Evolutionary conservation across 1,140 invertebrate genomes (phyloP), one percentile per base, ranked within the genome.

Genomic region (Ceratosolen solmsi): DNA sequence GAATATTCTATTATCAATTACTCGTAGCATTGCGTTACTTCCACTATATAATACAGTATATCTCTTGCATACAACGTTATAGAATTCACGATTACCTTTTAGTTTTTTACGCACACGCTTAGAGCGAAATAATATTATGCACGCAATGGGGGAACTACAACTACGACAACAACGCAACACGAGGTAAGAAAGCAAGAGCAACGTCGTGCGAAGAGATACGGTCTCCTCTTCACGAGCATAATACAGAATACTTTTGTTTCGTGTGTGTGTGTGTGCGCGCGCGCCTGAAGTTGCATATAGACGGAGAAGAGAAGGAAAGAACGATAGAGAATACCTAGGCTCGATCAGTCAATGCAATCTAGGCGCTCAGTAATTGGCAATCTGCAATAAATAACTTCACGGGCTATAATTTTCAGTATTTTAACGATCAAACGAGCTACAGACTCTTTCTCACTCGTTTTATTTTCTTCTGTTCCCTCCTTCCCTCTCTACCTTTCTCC

Each of bases 291-390:
- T 20, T n/a, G 36, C 22, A 38, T 36, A 70, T 11, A 41, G 33
- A 3, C n/a, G 13, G 30, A 22, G 15, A 27, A 80, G n/a, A 79
- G n/a, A 41, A 33, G 68, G 38, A 73, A 27, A 81, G 75, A 60
- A 27, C n/a, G 36, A 65, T 36, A 56, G 60, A 79, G 68, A 76
- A 80, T 80, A 75, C 25, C 74, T 77, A 82, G 74, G 84, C 86
- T 88, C 86, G 85, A 86, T 87, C 85, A 87, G 83, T 84, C 84
- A 84, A 84, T 85, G 84, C 86, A 87, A 88, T 88, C 87, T 88
- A 85, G 85, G 84, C 85, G 77, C 79, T 80, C 83, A 77, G 84
- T 88, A 89, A 89, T 89, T 88, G 88, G 79, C 87, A 87, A 88
- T 88, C 85, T 87, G 87, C 85, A 87, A 87, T 87, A 86, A 87